Evolutionary conservation across 1,140 invertebrate species (phyloP).

Genomic region (Diorhabda elongata): DNA sequence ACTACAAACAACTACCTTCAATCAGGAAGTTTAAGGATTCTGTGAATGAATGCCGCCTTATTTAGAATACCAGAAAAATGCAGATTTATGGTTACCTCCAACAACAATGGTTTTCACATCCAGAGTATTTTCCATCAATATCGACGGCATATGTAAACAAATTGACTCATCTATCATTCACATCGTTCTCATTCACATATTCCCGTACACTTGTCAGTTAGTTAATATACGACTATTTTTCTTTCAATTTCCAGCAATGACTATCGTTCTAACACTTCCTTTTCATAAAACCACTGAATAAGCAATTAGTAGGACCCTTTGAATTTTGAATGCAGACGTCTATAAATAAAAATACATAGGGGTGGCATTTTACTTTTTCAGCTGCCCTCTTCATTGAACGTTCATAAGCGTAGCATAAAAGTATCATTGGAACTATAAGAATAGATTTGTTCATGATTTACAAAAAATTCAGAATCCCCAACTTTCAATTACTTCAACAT

Average conservation of each 20-base stretch:
- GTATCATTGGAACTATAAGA: not conserved
- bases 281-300: slow-evolving; percentile 8
- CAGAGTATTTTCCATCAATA: too few relatives aligned
- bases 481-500: too few relatives aligned
- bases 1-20: too few relatives aligned
- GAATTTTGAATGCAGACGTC: not conserved
- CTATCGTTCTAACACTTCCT: not conserved
- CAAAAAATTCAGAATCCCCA: too few relatives aligned
- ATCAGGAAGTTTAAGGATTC: too few relatives aligned
- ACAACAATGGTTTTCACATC: too few relatives aligned
- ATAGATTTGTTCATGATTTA: too few relatives aligned
- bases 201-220: not conserved
- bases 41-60: too few relatives aligned
- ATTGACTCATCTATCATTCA: not conserved
- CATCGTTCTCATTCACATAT: not conserved
- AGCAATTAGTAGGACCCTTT: not conserved
- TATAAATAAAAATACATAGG: not conserved
- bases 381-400: not conserved
- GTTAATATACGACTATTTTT: not conserved
- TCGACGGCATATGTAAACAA: not conserved
- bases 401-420: not conserved
- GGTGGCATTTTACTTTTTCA: slow-evolving; percentile 8
- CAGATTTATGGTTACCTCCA: too few relatives aligned
- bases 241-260: not conserved
- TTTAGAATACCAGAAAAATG: too few relatives aligned